Percentiles rank a stretch among this genome's conserved stretches.
Evolutionary conservation across 2,888 invertebrate species (phyloP).

Genomic region (Drosophila flavopinicola): DNA sequence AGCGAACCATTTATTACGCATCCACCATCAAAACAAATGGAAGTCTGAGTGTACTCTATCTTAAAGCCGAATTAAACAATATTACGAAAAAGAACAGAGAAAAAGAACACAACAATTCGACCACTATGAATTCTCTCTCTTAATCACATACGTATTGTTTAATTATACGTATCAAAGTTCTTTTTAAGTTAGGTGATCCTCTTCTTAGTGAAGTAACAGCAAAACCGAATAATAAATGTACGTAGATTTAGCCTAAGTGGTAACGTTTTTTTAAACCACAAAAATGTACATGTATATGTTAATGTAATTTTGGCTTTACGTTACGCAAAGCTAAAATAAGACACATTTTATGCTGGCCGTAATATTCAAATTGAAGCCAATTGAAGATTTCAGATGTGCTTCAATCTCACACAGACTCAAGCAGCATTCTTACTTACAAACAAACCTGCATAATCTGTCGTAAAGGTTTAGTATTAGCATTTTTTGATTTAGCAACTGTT

Average conservation of each 20-base stretch:
- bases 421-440: slow-evolving; percentile 23
- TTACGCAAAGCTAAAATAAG: slow-evolving; percentile 37
- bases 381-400: slow-evolving; percentile 31
- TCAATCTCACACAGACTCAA: slow-evolving; percentile 26
- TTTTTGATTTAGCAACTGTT: slow-evolving; percentile 39
- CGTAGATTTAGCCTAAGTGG: slow-evolving; percentile 57
- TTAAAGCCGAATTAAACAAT: slow-evolving; percentile 47
- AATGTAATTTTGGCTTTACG: slow-evolving; percentile 50
- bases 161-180: slow-evolving; percentile 59
- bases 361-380: slow-evolving; percentile 43
- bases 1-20: slow-evolving; percentile 96
- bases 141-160: slow-evolving; percentile 63
- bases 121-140: slow-evolving; percentile 66
- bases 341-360: slow-evolving; percentile 40
- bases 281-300: slow-evolving; percentile 53
- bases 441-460: slow-evolving; percentile 35
- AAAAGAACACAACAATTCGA: slow-evolving; percentile 42
- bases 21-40: slow-evolving; percentile 91
- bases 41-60: slow-evolving; percentile 87
- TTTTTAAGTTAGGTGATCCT: slow-evolving; percentile 68
- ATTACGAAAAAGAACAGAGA: slow-evolving; percentile 12
- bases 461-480: slow-evolving; percentile 39
- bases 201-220: slow-evolving; percentile 64
- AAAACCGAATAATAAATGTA: slow-evolving; percentile 70
- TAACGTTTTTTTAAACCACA: slow-evolving; percentile 45